A percentile compares a stretch with the other conserved stretches of the same genome.
Conservation (phyloP, 2,113 vertebrate genomes). For the Herpailurus yagouaroundi region DNA sequence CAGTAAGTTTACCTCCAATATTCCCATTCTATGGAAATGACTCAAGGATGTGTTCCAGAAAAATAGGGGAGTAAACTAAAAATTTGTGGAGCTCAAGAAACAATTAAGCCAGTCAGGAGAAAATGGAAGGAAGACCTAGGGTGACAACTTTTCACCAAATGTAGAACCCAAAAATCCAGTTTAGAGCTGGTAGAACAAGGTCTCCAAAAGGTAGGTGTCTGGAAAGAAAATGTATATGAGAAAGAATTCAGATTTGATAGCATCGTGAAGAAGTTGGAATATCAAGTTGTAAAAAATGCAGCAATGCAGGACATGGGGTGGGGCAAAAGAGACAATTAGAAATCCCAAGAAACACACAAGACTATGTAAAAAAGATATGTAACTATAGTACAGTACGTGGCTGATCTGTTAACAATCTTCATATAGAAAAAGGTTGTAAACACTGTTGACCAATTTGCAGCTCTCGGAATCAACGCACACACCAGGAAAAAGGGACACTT, state of each 20-base stretch:
- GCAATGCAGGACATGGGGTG: background rate
- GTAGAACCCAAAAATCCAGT: background rate
- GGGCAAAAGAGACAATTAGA: background rate
- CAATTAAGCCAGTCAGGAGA: background rate
- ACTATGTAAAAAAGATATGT: background rate
- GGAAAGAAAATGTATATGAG: background rate
- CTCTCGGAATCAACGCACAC: background rate
- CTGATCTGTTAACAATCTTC: background rate
- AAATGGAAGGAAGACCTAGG: background rate
- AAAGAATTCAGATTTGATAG: background rate
- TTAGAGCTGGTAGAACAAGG: background rate
- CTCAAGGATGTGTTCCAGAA: background rate
- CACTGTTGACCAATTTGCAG: background rate
- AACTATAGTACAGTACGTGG: background rate
- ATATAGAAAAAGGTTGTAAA: background rate
- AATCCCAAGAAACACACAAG: background rate
- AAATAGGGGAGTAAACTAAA: constrained; percentile 3
- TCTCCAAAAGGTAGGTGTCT: background rate
- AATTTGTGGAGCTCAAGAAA: background rate
- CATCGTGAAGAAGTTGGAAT: background rate
- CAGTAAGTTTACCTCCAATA: background rate
- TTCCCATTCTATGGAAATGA: background rate
- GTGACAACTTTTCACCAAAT: background rate
- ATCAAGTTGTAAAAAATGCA: background rate
- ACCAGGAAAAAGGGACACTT: background rate